Evolutionary conservation across 2,113 vertebrate genomes (phyloP), one percentile per base, ranked within the genome.

Genomic region (Myotis brandtii): DNA sequence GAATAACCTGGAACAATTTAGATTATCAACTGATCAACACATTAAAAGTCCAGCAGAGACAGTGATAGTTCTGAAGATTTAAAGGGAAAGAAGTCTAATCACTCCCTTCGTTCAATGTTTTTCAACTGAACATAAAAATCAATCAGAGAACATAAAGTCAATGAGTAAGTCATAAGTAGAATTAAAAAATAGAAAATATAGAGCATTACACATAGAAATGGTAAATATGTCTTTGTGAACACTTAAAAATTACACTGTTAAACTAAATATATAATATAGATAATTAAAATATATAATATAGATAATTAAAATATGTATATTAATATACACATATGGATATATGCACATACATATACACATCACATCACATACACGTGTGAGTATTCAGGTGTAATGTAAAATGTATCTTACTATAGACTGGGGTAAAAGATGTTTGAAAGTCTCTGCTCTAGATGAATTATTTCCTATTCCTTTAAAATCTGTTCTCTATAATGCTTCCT

Each of bases 1-100:
- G 76, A 86, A 92, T 40, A 80, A 21, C 30, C 25, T 80, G 91
- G 67, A 91, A 80, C 27, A 92, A 93, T 59, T 86, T 87, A 86
- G 23, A 77, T 67, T 54, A 95, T 76, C 34, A 48, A 96, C 48
- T 94, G 16, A 40, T 64, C 6, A 82, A 89, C 40, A 91, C 12
- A 64, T 37, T 83, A 84, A 94, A 90, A 62, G n/a, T 89, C 32
- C 34, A 96, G 34, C 11, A 94, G 6, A 85, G 56, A 70, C 40
- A 84, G 17, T 73, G n/a, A 25, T 30, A 88, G 93, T 94, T 86
- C 52, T 82, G 34, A 95, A 93, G 16, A 37, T 72, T 17, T 76
- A 43, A 82, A 80, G 54, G 18, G 50, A 85, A 90, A 91, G 25
- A 88, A 80, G 13, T 77, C 32, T 67, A 73, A 72, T 59, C 54